A percentile compares a stretch with the other conserved stretches of the same genome.
phyloP scores from a whole-genome alignment of 1,140 invertebrate species.

The Cotesia glomerata region DNA sequence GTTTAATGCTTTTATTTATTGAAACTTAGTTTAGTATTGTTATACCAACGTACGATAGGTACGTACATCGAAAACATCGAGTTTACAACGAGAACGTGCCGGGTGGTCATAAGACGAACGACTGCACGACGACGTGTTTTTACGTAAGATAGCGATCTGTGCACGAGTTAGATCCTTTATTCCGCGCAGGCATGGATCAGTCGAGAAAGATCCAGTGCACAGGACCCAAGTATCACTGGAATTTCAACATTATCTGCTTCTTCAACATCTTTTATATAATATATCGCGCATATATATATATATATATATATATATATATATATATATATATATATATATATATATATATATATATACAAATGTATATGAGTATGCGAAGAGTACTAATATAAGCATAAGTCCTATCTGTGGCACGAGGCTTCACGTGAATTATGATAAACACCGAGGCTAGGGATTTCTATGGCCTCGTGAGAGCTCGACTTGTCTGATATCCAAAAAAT shows the following conservation, averaged over 20 bases:
- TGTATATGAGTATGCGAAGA: no score
- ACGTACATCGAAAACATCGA: not conserved
- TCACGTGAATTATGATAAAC: conserved; percentile 53
- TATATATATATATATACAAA: no score
- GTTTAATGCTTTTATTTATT: not conserved
- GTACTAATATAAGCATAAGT: conserved; percentile 6
- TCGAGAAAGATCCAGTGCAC: conserved; percentile 33
- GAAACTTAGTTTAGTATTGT: not conserved
- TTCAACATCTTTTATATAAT: not conserved
- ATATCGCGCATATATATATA: not conserved
- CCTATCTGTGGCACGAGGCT: conserved; percentile 25
- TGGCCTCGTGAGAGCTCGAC: conserved; percentile 9
- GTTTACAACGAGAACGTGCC: conserved; percentile 27
- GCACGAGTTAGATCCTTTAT: conserved; percentile 40
- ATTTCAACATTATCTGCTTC: conserved; percentile 18
- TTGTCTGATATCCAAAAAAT: conserved; percentile 17
- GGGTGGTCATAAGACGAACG: conserved; percentile 28
- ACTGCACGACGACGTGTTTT: conserved; percentile 32
- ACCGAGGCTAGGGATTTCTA: conserved; percentile 41
- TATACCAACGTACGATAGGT: not conserved
- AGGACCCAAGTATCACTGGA: conserved; percentile 22
- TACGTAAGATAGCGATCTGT: conserved; percentile 34
- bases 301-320: not conserved
- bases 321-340: no score
- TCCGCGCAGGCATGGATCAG: conserved; percentile 37